Evolutionary conservation across 2,113 vertebrate species (phyloP), one percentile per base, ranked within the genome.

Genomic region (Chionis minor): DNA sequence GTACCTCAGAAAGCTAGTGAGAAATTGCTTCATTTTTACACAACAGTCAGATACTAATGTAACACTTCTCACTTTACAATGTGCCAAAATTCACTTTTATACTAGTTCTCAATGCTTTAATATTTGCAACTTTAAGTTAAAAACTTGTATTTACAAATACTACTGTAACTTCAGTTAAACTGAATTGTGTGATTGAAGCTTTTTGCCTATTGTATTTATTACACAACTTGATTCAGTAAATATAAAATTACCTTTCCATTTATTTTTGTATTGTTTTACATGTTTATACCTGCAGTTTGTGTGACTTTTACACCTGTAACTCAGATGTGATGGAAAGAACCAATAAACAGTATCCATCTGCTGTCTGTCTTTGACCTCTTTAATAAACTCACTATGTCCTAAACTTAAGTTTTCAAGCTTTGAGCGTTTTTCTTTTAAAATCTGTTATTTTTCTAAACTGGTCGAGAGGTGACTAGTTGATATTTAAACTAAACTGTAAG

Each of bases 121-220:
- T 97, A 97, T 97, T 98, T 97, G 97, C 97, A 98, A 98, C 81
- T 92, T 97, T 95, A 97, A 98, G 96, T 96, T 97, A 86, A 97
- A 97, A 98, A 86, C 59, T 95, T 97, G 92, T 98, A 97, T 99
- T 99, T 98, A 98, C 99, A 98, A 98, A 99, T 97, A 98, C 99
- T 99, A 98, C 99, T 99, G 99, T 99, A 99, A 99, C 99, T 99
- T 99, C 97, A 99, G 99, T 99, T 98, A 98, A 97, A 98, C 98
- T 98, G 98, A 98, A 98, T 95, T 94, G 98, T 98, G 98, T 99
- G 99, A 98, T 98, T 98, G 99, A 99, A 98, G 99, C 99, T 99
- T 99, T 99, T 98, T 98, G 98, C 98, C 98, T 98, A 92, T 98
- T 97, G 97, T 99, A 99, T 99, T 99, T 99, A 99, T 99, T 99